These are phyloP conservation scores for Drosophila guanche DNA, from an alignment of 1,140 invertebrate species.

Conservation along the genomic window DNA sequence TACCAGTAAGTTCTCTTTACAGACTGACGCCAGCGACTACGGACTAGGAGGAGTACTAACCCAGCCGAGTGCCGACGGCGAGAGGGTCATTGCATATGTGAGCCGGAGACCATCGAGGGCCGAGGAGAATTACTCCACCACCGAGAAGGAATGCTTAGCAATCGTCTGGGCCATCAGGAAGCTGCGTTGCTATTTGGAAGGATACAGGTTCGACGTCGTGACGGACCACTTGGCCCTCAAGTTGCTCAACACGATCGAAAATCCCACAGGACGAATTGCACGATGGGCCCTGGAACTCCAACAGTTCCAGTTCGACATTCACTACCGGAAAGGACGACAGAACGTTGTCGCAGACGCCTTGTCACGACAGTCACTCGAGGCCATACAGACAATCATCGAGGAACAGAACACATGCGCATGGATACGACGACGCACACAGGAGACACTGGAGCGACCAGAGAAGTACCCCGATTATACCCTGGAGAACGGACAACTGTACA, in stretches of 20 bases:
- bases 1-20: not conserved
- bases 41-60: not conserved
- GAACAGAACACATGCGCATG: not conserved
- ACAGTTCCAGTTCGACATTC: too few relatives aligned
- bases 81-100: not conserved
- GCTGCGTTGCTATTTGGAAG: not conserved
- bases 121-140: too few relatives aligned
- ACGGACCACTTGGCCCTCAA: too few relatives aligned
- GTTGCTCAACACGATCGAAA: too few relatives aligned
- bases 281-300: too few relatives aligned
- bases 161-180: not conserved
- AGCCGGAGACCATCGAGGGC: too few relatives aligned
- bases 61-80: not conserved
- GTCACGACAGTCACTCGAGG: not conserved
- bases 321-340: not conserved
- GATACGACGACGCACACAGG: not conserved
- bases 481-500: slow-evolving; percentile 5
- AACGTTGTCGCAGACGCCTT: too few relatives aligned
- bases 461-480: slow-evolving; percentile 4
- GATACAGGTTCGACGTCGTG: too few relatives aligned
- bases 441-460: not conserved
- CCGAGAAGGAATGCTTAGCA: too few relatives aligned
- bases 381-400: not conserved
- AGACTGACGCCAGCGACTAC: not conserved
- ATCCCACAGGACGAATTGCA: too few relatives aligned